Percentiles rank a stretch among this genome's conserved stretches.
Evolutionary conservation across 2,797 vertebrate genomes (phyloP).

Genomic region (Pelochelys cantorii): DNA sequence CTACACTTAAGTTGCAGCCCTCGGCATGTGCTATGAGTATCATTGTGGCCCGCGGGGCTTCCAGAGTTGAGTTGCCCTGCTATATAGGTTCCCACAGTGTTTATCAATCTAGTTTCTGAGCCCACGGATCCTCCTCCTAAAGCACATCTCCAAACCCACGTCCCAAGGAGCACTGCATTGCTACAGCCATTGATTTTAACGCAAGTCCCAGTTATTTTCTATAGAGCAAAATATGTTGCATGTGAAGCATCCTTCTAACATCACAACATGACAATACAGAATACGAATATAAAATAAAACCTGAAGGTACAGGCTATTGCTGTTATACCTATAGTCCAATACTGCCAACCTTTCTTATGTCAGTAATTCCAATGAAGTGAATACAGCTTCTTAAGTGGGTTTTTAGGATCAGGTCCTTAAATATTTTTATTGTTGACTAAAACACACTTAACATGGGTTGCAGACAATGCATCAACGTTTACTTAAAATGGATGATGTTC

Average conservation of each 20-base stretch:
- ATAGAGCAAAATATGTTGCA: background rate
- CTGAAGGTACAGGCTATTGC: background rate
- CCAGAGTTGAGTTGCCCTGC: no score
- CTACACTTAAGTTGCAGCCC: no score
- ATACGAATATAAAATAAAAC: background rate
- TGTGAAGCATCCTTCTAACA: background rate
- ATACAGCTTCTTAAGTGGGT: background rate
- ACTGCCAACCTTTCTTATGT: fast-evolving
- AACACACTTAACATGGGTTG: fast-evolving
- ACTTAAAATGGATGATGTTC: background rate
- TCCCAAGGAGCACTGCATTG: background rate
- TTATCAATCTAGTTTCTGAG: no score
- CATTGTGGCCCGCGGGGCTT: no score
- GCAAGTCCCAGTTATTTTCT: fast-evolving
- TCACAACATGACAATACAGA: background rate
- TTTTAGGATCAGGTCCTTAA: background rate
- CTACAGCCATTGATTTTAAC: fast-evolving
- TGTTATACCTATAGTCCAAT: no score
- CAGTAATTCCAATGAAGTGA: no score
- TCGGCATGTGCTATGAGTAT: no score
- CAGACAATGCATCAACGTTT: background rate
- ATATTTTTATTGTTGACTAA: background rate
- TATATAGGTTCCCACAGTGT: no score
- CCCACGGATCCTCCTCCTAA: background rate
- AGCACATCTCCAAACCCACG: background rate